Base-by-base conservation (phyloP, 2,113 vertebrate species). In the Odocoileus hemionus region DNA sequence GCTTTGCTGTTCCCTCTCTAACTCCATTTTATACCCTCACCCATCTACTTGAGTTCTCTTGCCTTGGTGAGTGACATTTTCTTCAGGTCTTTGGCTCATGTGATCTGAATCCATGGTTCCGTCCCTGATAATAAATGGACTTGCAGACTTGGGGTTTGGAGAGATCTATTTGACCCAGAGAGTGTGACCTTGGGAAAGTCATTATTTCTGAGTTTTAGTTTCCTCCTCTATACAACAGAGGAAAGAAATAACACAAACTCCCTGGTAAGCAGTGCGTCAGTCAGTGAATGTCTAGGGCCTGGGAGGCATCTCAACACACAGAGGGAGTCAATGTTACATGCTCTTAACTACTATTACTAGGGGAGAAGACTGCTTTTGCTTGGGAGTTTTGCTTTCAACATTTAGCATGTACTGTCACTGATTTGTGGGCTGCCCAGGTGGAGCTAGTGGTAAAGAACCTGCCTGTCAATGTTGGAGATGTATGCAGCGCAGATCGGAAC, bases 161-260 rank as follows among this genome's bases (percentile, higher is more conserved):
- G 33, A 58, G 47, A 82, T 82, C 54, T 86, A 58, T 61, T 33
- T 95, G 21, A 70, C 25, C 45, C 19, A 52, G 23, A 26, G 6
- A n/a, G 17, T 82, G 26, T 39, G 39, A 83, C 2, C 43, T 84
- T 78, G 39, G 76, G 13, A 33, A 95, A 78, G 4, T 70, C 8
- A 74, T 61, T n/a, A 67, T 91, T 86, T 91, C 83, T 94, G 57
- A 95, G 21, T 92, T 93, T 84, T 57, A n/a, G 28, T 80, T 93
- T 92, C 57, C 39, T 94, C n/a, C 39, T 86, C 61, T 64, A 45
- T 89, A 82, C 9, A 94, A 39, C n/a, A 61, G 36, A 33, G n/a
- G 10, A 17, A 67, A 23, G 1, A 76, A 86, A 61, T 36, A 87
- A 82, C 39, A 78, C 21, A 85, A 64, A 39, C 23, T 47, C 70